phyloP scores from a whole-genome alignment of 2,113 vertebrate genomes.

The Tupaia chinensis region DNA sequence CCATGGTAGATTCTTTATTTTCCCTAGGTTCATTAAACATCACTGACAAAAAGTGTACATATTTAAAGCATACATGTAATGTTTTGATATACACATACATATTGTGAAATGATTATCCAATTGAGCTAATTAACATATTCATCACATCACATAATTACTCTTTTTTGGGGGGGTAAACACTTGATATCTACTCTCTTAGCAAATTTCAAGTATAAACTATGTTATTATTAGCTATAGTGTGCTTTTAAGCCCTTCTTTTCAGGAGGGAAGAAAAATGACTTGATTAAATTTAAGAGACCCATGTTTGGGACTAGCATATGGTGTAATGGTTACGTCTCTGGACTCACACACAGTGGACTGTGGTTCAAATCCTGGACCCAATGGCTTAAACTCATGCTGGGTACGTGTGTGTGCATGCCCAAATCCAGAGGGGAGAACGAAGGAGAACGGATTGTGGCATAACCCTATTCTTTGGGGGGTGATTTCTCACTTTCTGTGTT shows the following conservation, averaged over 20 bases:
- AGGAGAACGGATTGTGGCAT: no score
- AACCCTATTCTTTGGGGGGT: no score
- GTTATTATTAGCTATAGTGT: not conserved
- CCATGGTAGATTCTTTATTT: no score
- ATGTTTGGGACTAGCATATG: no score
- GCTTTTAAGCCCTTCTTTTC: not conserved
- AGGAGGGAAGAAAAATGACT: not conserved
- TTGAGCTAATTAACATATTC: not conserved
- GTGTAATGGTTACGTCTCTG: no score
- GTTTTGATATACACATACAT: not conserved
- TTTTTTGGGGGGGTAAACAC: not conserved
- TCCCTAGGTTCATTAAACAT: not conserved
- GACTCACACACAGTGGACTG: no score
- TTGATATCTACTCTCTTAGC: not conserved
- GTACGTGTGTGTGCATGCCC: no score
- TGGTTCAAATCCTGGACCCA: no score
- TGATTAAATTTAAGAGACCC: not conserved
- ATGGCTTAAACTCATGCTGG: no score
- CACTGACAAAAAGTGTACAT: not conserved
- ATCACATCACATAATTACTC: not conserved
- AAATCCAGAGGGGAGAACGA: no score
- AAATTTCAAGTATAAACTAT: not conserved
- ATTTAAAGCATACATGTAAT: not conserved
- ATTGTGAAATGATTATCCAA: not conserved
- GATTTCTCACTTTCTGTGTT: no score